A percentile compares a stretch with the other conserved stretches of the same genome.
These are phyloP conservation scores for Ceramica pisi DNA, from an alignment of 2,888 invertebrate species.

Conservation along the genomic window DNA sequence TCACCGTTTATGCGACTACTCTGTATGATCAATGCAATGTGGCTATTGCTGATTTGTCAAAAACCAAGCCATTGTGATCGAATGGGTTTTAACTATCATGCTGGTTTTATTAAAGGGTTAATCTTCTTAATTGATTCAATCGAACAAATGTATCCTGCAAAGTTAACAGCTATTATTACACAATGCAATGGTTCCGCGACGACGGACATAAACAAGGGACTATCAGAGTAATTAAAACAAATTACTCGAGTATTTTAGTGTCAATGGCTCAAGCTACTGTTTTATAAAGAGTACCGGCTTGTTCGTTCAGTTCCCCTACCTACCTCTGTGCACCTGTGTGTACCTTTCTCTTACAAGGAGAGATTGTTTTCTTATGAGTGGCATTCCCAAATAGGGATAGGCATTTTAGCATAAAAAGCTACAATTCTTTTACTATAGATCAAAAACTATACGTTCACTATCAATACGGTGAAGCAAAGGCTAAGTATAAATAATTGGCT, in stretches of 20 bases:
- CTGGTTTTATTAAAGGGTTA: background rate
- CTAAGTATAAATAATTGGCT: no score
- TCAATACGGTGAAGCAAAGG: background rate
- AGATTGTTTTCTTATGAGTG: background rate
- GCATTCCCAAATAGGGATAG: background rate
- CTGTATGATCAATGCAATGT: background rate
- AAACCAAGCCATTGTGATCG: background rate
- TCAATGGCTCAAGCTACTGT: background rate
- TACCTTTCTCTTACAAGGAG: conserved; percentile 3
- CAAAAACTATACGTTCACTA: no score
- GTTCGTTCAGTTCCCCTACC: background rate
- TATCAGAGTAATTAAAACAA: conserved; percentile 36
- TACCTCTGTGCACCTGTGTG: no score
- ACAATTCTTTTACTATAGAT: no score
- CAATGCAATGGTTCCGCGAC: background rate
- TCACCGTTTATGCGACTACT: background rate
- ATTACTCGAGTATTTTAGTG: conserved; percentile 24
- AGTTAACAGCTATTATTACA: background rate
- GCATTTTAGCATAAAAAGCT: no score
- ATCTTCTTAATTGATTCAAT: background rate
- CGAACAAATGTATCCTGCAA: background rate
- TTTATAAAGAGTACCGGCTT: background rate
- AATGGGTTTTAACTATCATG: background rate
- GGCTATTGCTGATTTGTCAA: conserved; percentile 2
- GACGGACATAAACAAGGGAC: conserved; percentile 5